Percentiles rank a stretch among this genome's conserved stretches.
phyloP scores from a whole-genome alignment of 1,140 invertebrate species.

The Meteorus sp. region DNA sequence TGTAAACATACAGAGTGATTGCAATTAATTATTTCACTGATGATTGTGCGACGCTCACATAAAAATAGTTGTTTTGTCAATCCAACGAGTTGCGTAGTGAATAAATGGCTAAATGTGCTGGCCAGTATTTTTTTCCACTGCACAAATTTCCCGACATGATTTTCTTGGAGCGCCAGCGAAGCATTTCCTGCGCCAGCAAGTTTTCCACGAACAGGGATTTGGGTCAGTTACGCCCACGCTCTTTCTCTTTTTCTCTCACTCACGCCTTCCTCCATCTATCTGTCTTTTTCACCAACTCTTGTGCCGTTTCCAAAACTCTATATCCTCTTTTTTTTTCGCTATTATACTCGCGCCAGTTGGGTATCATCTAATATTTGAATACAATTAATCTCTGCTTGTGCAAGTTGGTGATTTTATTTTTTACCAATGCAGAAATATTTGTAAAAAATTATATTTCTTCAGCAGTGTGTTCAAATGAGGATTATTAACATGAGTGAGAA shows the following conservation, averaged over 20 bases:
- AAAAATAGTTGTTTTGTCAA: neutral
- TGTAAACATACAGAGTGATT: too few relatives aligned
- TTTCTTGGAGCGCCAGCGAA: constrained; percentile 46
- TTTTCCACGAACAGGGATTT: constrained; percentile 49
- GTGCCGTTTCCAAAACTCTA: too few relatives aligned
- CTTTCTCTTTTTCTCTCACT: constrained; percentile 22
- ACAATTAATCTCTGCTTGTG: constrained; percentile 47
- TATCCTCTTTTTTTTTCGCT: neutral
- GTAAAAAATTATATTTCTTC: too few relatives aligned
- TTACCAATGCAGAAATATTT: too few relatives aligned
- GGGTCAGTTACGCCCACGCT: constrained; percentile 38
- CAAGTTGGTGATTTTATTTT: too few relatives aligned
- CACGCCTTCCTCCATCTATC: constrained; percentile 18
- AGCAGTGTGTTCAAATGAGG: too few relatives aligned
- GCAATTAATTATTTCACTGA: too few relatives aligned
- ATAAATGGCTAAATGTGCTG: constrained; percentile 9
- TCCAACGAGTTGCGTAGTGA: neutral
- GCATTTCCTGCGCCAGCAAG: constrained; percentile 53
- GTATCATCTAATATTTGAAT: constrained; percentile 50
- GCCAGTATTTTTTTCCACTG: constrained; percentile 15
- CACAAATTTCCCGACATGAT: constrained; percentile 45
- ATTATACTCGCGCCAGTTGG: constrained; percentile 16
- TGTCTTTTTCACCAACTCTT: constrained; percentile 8
- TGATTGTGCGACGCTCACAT: too few relatives aligned
- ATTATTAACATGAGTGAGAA: too few relatives aligned